Conservation (phyloP, 2,888 invertebrate genomes). For the Acanthopleura granulata region DNA sequence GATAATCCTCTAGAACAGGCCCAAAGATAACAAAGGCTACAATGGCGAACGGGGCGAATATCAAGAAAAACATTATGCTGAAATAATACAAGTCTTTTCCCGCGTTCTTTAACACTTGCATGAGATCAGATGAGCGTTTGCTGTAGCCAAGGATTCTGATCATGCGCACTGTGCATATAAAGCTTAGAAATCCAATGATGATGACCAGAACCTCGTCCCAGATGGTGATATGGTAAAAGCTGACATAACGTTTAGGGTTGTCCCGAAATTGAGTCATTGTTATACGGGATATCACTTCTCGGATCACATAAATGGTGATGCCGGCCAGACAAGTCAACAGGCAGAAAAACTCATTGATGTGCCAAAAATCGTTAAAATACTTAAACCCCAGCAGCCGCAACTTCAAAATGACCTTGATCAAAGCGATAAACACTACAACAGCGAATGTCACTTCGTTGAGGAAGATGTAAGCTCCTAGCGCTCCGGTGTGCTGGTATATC, state of each 20-base stretch:
- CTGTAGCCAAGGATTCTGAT: slow-evolving; percentile 51
- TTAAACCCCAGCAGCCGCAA: slow-evolving; percentile 29
- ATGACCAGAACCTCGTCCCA: slow-evolving; percentile 65
- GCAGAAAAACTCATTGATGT: slow-evolving; percentile 10
- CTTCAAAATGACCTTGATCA: slow-evolving; percentile 32
- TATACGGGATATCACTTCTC: slow-evolving; percentile 45
- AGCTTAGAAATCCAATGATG: slow-evolving; percentile 41
- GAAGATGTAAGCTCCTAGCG: slow-evolving; percentile 37
- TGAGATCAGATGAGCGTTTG: slow-evolving; percentile 40
- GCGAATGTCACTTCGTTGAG: slow-evolving; percentile 41
- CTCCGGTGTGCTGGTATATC: slow-evolving; percentile 35
- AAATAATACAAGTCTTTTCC: slow-evolving; percentile 46
- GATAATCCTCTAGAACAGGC: slow-evolving; percentile 39
- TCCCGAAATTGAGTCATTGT: slow-evolving; percentile 37
- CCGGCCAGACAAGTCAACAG: neutral
- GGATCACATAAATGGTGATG: neutral
- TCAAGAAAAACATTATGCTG: slow-evolving; percentile 41
- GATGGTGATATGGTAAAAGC: slow-evolving; percentile 67
- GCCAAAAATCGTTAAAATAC: neutral
- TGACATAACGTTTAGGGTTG: slow-evolving; percentile 51
- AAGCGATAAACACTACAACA: slow-evolving; percentile 32
- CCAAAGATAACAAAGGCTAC: slow-evolving; percentile 48
- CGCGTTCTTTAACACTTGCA: slow-evolving; percentile 40
- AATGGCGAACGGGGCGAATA: slow-evolving; percentile 43
- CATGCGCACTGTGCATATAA: slow-evolving; percentile 44